Conservation (phyloP, 2,888 invertebrate genomes). For the Deroplatys truncata region DNA sequence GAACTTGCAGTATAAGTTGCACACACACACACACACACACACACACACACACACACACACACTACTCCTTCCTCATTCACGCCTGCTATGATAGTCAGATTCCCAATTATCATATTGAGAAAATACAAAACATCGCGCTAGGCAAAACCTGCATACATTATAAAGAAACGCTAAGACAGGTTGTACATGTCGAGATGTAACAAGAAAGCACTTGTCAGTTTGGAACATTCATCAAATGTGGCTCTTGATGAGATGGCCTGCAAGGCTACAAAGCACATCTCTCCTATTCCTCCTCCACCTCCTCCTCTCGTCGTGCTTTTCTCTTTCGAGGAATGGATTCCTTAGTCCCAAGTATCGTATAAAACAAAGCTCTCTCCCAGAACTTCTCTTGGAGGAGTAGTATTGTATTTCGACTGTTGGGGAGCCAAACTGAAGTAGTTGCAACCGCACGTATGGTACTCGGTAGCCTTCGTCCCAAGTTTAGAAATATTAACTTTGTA, state of each 20-base stretch:
- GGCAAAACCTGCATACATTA: background rate
- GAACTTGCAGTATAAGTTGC: background rate
- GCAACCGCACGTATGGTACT: too few species aligned
- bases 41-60: background rate
- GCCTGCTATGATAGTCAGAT: background rate
- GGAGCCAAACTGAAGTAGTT: too few species aligned
- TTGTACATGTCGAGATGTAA: too few species aligned
- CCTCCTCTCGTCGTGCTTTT: too few species aligned
- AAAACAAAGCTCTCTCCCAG: too few species aligned
- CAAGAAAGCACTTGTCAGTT: background rate
- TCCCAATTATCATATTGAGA: background rate
- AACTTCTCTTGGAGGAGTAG: too few species aligned
- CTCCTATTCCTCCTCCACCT: too few species aligned
- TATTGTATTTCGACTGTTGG: too few species aligned
- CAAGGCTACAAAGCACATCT: background rate
- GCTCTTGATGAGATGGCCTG: background rate
- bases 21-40: background rate
- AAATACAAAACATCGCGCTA: background rate
- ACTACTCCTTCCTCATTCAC: background rate
- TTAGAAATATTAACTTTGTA: too few species aligned
- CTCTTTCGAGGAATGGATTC: background rate
- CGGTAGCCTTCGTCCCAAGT: too few species aligned
- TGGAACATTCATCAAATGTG: background rate
- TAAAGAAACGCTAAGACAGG: background rate
- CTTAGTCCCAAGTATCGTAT: background rate